Base-by-base conservation (phyloP, 2,888 invertebrate species). In the Plebejus argus region DNA sequence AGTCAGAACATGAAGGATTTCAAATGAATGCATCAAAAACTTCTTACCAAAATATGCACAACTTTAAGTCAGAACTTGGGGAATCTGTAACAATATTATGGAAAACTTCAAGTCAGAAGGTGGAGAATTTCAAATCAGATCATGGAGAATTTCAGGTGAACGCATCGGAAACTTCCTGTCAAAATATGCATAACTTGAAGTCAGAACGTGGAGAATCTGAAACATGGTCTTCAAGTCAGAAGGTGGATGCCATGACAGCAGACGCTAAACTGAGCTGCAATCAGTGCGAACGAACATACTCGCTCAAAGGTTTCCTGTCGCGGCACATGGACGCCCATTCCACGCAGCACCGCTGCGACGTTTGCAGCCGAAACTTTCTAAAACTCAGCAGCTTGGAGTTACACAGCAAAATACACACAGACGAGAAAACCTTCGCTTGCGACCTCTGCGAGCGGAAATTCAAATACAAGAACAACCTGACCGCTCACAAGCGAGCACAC, bases 341-440 rank as follows among this genome's bases (percentile, higher is more conserved):
- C n/a, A 35, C 18, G 39, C 18, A 18, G 10, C 15, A n/a, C 71
- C n/a, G n/a, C n/a, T 71, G 71, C n/a, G 18, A 71, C 35, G 39
- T 71, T 6, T 71, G 71, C 0, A 5, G 20, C 3, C 71, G 71
- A 20, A 39, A 1, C n/a, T 39, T 71, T 20, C 3, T 35, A 18
- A n/a, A 39, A 3, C 8, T 4, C 39, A 39, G n/a, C 71, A 10
- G 10, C 39, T 39, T 71, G n/a, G 20, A 6, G n/a, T n/a, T n/a
- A n/a, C 71, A 71, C 39, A 12, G n/a, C 18, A 71, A 35, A n/a
- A 6, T 1, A 8, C 71, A 39, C 71, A n/a, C 33, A 5, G n/a
- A 35, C 39, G 71, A 39, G n/a, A 71, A 39, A n/a, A 39, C 71
- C n/a, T 71, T 35, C n/a, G 18, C 5, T 35, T 71, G 71, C 35